Percentiles rank a stretch among this genome's conserved stretches.
Conservation (phyloP, 2,113 vertebrate species). For the Myiozetetes cayanensis region DNA sequence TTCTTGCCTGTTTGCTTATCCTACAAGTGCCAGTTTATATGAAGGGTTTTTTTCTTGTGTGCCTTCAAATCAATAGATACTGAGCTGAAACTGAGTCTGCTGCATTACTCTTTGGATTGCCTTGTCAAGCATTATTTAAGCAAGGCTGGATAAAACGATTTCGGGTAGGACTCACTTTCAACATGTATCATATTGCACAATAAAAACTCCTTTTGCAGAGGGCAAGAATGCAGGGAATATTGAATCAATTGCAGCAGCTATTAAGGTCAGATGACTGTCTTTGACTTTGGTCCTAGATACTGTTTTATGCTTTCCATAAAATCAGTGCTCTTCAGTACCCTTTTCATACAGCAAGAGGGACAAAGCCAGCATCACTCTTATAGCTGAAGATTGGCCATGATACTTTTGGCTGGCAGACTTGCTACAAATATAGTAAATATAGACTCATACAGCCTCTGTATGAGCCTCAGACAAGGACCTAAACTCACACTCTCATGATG, state of each 20-base stretch:
- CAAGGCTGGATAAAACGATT: background rate
- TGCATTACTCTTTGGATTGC: background rate
- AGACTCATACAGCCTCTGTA: background rate
- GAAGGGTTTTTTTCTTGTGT: background rate
- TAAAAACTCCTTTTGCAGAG: background rate
- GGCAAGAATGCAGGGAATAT: background rate
- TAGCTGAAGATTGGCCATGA: background rate
- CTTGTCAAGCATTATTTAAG: background rate
- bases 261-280: background rate
- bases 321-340: background rate
- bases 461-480: background rate
- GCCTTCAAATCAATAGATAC: background rate
- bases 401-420: background rate
- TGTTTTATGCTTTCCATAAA: background rate
- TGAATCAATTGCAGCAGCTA: background rate
- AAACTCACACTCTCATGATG: background rate
- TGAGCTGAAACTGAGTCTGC: background rate
- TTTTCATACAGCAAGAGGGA: background rate
- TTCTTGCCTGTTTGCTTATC: background rate
- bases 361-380: background rate
- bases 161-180: background rate
- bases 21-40: background rate
- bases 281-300: background rate
- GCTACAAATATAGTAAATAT: background rate
- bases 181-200: background rate